phyloP scores from a whole-genome alignment of 2,113 vertebrate genomes.

The Salvelinus namaycush region DNA sequence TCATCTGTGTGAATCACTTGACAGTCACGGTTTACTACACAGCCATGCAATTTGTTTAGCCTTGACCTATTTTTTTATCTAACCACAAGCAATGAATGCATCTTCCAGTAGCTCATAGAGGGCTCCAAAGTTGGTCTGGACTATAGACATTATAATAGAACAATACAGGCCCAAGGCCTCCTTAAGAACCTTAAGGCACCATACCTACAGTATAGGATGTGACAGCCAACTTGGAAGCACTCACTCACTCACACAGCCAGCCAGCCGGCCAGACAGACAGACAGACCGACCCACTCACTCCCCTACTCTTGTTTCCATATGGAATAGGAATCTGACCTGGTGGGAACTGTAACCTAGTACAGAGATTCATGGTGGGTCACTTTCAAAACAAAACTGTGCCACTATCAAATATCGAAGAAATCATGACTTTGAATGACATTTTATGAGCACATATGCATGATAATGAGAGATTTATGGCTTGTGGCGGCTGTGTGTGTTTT shows the following conservation, averaged over 20 bases:
- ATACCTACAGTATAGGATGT: slow-evolving; percentile 28
- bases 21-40: slow-evolving; percentile 7
- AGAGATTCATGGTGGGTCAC: slow-evolving; percentile 24
- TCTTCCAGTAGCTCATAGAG: slow-evolving; percentile 5
- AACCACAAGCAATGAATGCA: slow-evolving; percentile 25
- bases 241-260: too few species aligned
- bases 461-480: slow-evolving; percentile 55
- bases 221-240: neutral
- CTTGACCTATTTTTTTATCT: slow-evolving; percentile 13
- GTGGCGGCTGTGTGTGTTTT: slow-evolving; percentile 32
- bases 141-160: slow-evolving; percentile 12
- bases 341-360: slow-evolving; percentile 5
- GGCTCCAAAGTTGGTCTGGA: slow-evolving; percentile 17
- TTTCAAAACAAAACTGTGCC: slow-evolving; percentile 44
- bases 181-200: slow-evolving; percentile 51
- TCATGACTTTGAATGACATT: slow-evolving; percentile 26
- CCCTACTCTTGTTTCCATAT: slow-evolving; percentile 68
- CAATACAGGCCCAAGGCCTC: slow-evolving; percentile 35
- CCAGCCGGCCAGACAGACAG: neutral
- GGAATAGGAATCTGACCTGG: slow-evolving; percentile 68
- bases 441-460: slow-evolving; percentile 56
- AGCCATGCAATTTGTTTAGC: slow-evolving; percentile 43
- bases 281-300: slow-evolving; percentile 21
- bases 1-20: slow-evolving; percentile 13
- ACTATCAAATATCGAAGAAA: slow-evolving; percentile 49